Base-by-base conservation (phyloP, 2,113 vertebrate genomes). In the Onychostruthus taczanowskii region DNA sequence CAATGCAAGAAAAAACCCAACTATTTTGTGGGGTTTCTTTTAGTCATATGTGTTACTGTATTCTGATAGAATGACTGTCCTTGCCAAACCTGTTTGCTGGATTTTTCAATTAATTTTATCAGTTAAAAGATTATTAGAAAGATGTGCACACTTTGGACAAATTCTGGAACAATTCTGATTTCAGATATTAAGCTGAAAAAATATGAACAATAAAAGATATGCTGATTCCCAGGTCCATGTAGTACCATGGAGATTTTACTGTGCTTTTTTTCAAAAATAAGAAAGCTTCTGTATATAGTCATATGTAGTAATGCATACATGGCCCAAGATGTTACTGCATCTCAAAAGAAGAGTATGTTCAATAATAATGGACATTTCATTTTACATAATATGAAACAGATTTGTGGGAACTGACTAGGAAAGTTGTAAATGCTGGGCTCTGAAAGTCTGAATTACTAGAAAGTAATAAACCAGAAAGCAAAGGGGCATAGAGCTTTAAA, bases 401-500 rank as follows among this genome's bases (percentile, higher is more conserved):
- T 82, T 49, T 19, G 2, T 76, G n/a, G 6, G 16, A 76, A 77
- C 27, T 41, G 1, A 61, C 39, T 47, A 35, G 53, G 67, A 79
- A 90, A 81, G 1, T 5, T 1, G 0, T 58, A 81, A 62, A 11
- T 43, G 1, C 17, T 58, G 33, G 7, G 4, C 63, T 79, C 4
- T 2, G 23, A 76, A 83, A 55, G 6, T 18, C 7, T 70, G 69
- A 63, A 69, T 75, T 74, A 63, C 21, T 59, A 50, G 14, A 31
- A 50, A 37, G 11, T 10, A 68, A 61, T 27, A 10, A 10, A 43
- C 2, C 27, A 63, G 14, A 50, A 74, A 55, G 26, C 8, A 70
- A 43, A 2, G 18, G 9, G 4, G 5, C 4, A 2, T 1, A 44
- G 4, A 6, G 7, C 10, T 76, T 75, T 19, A 7, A 43, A 13